Evolutionary conservation across 2,888 invertebrate species (phyloP).

Genomic region (Patella depressa): DNA sequence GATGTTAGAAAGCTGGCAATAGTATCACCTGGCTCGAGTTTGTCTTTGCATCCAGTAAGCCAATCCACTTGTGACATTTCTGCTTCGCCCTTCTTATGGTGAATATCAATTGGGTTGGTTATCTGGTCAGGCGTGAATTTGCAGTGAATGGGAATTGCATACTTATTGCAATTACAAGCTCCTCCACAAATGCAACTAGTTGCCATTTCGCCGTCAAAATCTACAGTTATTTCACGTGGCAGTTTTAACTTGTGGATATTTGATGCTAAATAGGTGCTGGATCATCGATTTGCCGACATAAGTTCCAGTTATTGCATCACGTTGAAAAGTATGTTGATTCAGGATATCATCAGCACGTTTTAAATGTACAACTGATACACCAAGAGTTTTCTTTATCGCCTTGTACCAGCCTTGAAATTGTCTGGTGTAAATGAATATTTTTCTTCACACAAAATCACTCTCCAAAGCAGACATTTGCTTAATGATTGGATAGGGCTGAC

Average conservation of each 20-base stretch:
- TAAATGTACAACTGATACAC: neutral
- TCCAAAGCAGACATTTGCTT: neutral
- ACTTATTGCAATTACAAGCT: neutral
- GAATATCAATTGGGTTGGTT: neutral
- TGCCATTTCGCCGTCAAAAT: neutral
- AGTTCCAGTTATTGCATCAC: neutral
- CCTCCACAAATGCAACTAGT: constrained; percentile 7
- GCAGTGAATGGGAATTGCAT: neutral
- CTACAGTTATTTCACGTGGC: no score
- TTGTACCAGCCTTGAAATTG: constrained; percentile 8
- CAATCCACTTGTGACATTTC: constrained; percentile 15
- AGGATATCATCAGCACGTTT: constrained; percentile 3
- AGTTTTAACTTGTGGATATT: neutral
- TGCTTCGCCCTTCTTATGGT: constrained; percentile 13
- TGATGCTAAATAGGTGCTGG: neutral
- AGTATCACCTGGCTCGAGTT: neutral
- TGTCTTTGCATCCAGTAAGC: neutral
- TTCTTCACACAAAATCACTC: constrained; percentile 11
- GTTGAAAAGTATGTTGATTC: neutral
- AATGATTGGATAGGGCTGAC: no score
- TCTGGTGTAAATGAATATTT: constrained; percentile 11
- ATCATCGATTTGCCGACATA: neutral
- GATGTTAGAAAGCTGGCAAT: neutral
- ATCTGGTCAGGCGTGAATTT: no score
- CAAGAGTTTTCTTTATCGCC: neutral